Evolutionary conservation across 2,888 invertebrate genomes (phyloP).

Genomic region (Temnothorax rugatulus): DNA sequence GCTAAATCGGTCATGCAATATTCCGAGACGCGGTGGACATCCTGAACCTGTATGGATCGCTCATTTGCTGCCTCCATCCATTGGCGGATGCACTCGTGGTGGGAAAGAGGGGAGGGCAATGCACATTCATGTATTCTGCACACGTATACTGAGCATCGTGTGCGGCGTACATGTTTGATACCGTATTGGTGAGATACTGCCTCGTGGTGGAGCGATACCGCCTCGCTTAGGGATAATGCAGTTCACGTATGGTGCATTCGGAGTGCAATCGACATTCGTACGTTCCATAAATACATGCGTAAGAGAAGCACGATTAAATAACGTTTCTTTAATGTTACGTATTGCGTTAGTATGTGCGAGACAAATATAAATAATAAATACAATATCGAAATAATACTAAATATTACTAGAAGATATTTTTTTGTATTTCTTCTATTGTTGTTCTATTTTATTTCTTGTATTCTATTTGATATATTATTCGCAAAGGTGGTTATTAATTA

Average conservation of each 20-base stretch:
- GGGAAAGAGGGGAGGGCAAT: constrained; percentile 63
- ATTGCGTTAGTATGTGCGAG: neutral
- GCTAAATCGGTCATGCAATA: neutral
- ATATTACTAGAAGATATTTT: neutral
- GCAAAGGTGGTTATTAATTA: neutral
- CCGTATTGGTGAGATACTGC: constrained; percentile 69
- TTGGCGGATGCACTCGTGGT: constrained; percentile 67
- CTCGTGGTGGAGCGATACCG: constrained; percentile 65
- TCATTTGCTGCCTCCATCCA: constrained; percentile 53
- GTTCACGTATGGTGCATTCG: constrained; percentile 62
- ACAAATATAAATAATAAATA: constrained; percentile 9
- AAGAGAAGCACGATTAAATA: neutral
- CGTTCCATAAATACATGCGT: constrained; percentile 62
- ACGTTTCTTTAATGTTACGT: neutral
- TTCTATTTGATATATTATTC: neutral
- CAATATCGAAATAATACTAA: neutral
- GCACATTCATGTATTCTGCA: constrained; percentile 71
- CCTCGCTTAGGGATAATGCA: constrained; percentile 64
- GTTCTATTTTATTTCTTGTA: neutral
- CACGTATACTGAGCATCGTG: constrained; percentile 64
- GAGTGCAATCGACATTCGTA: constrained; percentile 77
- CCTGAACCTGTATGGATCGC: constrained; percentile 34
- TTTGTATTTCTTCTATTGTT: neutral
- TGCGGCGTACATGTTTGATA: constrained; percentile 54
- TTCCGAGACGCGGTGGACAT: neutral